Evolutionary conservation across 2,113 vertebrate genomes (phyloP), one percentile per base, ranked within the genome.

Genomic region (Chlorodrepanis virens): DNA sequence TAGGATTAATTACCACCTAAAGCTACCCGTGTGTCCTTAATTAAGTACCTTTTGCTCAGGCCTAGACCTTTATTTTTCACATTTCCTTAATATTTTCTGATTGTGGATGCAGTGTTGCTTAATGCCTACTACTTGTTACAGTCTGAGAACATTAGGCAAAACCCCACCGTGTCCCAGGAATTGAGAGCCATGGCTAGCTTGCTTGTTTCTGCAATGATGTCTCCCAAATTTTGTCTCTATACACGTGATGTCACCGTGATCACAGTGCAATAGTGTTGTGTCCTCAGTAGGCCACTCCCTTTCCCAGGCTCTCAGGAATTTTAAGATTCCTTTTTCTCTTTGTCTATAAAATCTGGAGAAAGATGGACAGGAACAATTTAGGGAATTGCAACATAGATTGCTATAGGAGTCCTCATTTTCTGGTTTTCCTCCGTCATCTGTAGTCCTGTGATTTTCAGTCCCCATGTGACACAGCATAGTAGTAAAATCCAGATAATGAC

Each of bases 231-330:
- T 75, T 77, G 28, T 37, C 42, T 16, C 60, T 37, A 23, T 12
- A 11, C 37, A 14, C 0, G 0, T 37, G 25, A 77, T 77, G 68
- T 86, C 54, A 21, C 28, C 0, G 0, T 49, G 24, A 56, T 27
- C 57, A 50, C 57, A 39, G 22, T 5, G 37, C 17, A 40, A 4
- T 37, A 10, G 14, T 63, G 68, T 39, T 52, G 53, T 72, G n/a
- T 40, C 29, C 39, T 91, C 25, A 74, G 68, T 27, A 80, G 10
- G 29, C 15, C 40, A 37, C 27, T 42, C 6, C 21, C 19, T 17
- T 54, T 59, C 39, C 40, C 40, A 42, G 52, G 8, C 11, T 67
- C 24, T 59, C 9, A 7, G 33, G 31, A 33, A 49, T 78, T 79
- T 77, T 49, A 65, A 61, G 27, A 15, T 76, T 85, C 3, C 2